These are phyloP conservation scores for Daubentonia madagascariensis DNA, from an alignment of 2,113 vertebrate species.

Conservation along the genomic window DNA sequence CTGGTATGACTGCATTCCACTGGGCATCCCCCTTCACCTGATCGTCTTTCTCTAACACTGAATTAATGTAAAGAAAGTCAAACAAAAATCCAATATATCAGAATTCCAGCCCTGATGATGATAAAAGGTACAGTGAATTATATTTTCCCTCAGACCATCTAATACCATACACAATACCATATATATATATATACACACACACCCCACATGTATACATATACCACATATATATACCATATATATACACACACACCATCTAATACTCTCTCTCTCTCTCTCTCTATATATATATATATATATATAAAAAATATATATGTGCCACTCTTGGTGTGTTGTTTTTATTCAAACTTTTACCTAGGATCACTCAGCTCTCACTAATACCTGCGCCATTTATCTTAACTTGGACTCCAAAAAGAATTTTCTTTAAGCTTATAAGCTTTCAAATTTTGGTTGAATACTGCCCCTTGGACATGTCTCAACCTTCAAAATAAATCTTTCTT, in stretches of 20 bases:
- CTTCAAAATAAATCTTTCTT: constrained; percentile 83
- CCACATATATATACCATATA: too few relatives aligned
- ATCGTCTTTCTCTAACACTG: neutral
- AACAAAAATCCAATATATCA: neutral
- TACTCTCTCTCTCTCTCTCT: too few relatives aligned
- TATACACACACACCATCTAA: too few relatives aligned
- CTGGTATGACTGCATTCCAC: neutral
- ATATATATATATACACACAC: too few relatives aligned
- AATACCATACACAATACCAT: neutral
- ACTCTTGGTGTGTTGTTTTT: neutral
- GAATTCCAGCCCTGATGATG: neutral
- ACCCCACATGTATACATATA: too few relatives aligned
- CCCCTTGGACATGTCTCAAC: constrained; percentile 77
- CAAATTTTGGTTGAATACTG: constrained; percentile 76
- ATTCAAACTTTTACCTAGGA: neutral
- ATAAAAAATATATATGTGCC: neutral
- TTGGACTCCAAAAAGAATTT: neutral
- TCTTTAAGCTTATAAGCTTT: constrained; percentile 48
- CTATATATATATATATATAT: too few relatives aligned
- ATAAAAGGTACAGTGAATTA: neutral
- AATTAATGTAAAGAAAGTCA: neutral
- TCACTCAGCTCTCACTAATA: neutral
- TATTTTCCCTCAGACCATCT: neutral
- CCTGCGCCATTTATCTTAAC: constrained; percentile 74
- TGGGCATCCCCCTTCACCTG: neutral